Percentiles rank a stretch among this genome's conserved stretches.
Conservation (phyloP, 2,888 invertebrate species). For the Acrobasis repandana region DNA sequence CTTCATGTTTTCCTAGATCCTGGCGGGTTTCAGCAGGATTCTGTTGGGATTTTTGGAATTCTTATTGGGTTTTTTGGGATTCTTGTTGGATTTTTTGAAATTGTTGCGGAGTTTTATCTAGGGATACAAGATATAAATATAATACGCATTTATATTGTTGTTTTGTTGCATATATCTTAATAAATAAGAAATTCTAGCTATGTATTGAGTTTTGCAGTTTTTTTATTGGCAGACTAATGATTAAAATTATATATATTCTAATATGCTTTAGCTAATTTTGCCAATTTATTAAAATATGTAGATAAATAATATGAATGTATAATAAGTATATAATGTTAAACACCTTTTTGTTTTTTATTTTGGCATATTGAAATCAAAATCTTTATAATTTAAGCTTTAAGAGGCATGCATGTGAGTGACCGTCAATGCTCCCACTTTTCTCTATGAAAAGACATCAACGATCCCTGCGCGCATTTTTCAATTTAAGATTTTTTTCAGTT, state of each 20-base stretch:
- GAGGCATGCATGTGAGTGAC: neutral
- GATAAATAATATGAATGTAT: too few species aligned
- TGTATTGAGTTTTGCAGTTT: neutral
- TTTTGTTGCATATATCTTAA: neutral
- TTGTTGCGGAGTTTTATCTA: neutral
- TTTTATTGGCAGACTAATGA: neutral
- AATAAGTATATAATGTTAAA: too few species aligned
- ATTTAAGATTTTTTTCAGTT: neutral
- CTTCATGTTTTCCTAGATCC: conserved; percentile 24
- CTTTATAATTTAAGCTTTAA: neutral
- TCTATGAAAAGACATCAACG: conserved; percentile 17
- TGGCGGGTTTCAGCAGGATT: neutral
- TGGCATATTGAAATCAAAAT: neutral
- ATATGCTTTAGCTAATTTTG: too few species aligned
- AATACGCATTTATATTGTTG: too few species aligned
- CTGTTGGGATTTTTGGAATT: neutral
- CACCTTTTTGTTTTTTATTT: neutral
- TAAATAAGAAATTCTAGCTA: neutral
- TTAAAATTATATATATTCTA: too few species aligned
- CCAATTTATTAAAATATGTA: too few species aligned
- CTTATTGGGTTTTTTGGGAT: neutral
- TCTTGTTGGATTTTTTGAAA: neutral
- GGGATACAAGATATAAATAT: too few species aligned
- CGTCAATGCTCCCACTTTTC: neutral
- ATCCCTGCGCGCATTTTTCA: neutral